Evolutionary conservation across 2,113 vertebrate species (phyloP).

Genomic region (Callopanchax toddi): DNA sequence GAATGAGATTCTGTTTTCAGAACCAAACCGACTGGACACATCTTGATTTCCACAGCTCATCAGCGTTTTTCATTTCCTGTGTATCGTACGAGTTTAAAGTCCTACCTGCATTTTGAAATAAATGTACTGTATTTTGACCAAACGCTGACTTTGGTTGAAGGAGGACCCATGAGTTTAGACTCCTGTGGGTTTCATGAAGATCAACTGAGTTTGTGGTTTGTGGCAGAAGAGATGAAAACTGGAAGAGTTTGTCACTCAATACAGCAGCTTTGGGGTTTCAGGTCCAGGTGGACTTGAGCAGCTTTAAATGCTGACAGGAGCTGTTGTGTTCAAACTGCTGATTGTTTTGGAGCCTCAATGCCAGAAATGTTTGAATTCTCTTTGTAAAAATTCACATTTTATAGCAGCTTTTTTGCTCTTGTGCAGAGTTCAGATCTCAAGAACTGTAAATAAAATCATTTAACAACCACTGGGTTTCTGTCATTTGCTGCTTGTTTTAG

Average conservation of each 20-base stretch:
- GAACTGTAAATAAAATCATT: slow-evolving; percentile 66
- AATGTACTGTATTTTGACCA: not conserved
- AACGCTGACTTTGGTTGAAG: slow-evolving; percentile 18
- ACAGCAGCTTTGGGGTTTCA: too few relatives aligned
- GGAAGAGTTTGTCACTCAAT: not conserved
- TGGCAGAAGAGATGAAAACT: slow-evolving; percentile 9
- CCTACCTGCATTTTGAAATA: not conserved
- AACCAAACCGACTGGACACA: too few relatives aligned
- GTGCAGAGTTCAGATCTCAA: slow-evolving; percentile 21
- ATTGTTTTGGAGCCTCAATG: slow-evolving; percentile 47
- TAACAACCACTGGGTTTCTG: not conserved
- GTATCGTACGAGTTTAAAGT: not conserved
- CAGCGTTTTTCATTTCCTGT: too few relatives aligned
- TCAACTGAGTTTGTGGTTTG: not conserved
- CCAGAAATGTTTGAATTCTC: slow-evolving; percentile 47
- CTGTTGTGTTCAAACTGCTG: slow-evolving; percentile 31
- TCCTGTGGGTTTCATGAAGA: slow-evolving; percentile 37
- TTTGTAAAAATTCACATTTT: slow-evolving; percentile 61
- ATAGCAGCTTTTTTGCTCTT: slow-evolving; percentile 43
- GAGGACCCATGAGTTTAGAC: slow-evolving; percentile 26
- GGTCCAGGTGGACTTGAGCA: not conserved
- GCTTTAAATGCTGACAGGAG: too few relatives aligned
- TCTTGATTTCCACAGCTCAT: too few relatives aligned
- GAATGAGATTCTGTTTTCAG: too few relatives aligned
- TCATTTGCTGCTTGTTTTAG: too few relatives aligned